A percentile compares a stretch with the other conserved stretches of the same genome.
phyloP scores from a whole-genome alignment of 1,140 invertebrate species.

The Linepithema humile region DNA sequence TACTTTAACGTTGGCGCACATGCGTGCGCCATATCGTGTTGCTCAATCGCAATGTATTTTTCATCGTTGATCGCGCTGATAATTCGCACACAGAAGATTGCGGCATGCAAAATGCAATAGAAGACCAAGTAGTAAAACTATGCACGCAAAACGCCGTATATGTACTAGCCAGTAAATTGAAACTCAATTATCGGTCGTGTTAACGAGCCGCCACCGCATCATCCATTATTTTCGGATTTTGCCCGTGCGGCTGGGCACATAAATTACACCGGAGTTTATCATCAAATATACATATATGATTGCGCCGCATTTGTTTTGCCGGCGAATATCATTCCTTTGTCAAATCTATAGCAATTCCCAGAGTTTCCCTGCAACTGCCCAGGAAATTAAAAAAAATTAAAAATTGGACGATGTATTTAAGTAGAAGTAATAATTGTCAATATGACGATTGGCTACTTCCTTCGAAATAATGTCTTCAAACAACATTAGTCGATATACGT shows the following conservation, averaged over 20 bases:
- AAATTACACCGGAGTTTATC: constrained; percentile 51
- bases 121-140: constrained; percentile 3
- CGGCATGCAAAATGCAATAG: constrained; percentile 25
- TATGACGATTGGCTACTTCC: no score
- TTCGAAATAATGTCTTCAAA: no score
- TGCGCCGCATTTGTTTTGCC: constrained; percentile 5
- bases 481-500: no score
- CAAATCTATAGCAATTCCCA: constrained; percentile 23
- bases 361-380: neutral
- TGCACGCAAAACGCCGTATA: no score
- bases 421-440: no score
- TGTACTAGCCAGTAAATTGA: constrained; percentile 29
- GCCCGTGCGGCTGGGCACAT: constrained; percentile 40
- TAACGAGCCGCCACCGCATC: constrained; percentile 52
- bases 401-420: no score
- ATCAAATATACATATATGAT: constrained; percentile 54
- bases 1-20: no score
- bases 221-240: constrained; percentile 63
- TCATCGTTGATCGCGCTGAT: constrained; percentile 29
- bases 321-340: constrained; percentile 25
- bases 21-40: no score
- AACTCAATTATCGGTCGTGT: constrained; percentile 60
- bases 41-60: constrained; percentile 36
- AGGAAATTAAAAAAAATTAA: no score
- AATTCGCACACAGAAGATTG: constrained; percentile 10